Evolutionary conservation across 2,113 vertebrate species (phyloP).

Genomic region (Passer montanus): DNA sequence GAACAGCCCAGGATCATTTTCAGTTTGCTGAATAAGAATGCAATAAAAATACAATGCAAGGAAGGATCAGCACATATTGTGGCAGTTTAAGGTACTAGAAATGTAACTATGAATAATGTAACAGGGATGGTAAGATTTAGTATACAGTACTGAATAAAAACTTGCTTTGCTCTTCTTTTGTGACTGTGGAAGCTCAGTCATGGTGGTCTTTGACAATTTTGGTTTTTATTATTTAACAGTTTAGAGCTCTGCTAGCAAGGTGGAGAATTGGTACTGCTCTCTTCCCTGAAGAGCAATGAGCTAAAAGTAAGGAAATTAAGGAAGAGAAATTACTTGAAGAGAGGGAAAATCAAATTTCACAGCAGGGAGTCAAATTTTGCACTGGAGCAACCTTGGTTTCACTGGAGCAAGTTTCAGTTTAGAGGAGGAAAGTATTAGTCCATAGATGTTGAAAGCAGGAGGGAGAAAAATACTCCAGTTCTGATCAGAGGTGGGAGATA

Average conservation of each 20-base stretch:
- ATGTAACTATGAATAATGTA: background rate
- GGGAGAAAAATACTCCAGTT: background rate
- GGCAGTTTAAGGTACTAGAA: background rate
- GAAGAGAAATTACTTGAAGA: background rate
- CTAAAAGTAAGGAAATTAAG: background rate
- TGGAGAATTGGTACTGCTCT: background rate
- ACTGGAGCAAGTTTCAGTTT: background rate
- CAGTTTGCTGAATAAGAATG: background rate
- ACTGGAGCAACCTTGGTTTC: background rate
- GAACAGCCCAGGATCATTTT: background rate
- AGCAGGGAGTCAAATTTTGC: background rate
- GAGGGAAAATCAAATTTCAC: background rate
- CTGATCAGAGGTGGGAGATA: background rate
- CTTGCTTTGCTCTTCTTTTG: background rate
- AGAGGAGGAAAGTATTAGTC: background rate
- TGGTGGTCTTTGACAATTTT: background rate
- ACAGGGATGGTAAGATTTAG: background rate
- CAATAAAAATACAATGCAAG: background rate
- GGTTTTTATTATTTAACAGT: background rate
- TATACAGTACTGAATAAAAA: background rate
- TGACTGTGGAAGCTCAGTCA: background rate
- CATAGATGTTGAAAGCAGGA: fast-evolving
- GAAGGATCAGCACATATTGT: background rate
- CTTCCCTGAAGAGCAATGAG: background rate
- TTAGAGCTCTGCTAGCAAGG: background rate